Base-by-base conservation (phyloP, 64 coral and sea anemone genomes). In the Dendrophyllia cribrosa region DNA sequence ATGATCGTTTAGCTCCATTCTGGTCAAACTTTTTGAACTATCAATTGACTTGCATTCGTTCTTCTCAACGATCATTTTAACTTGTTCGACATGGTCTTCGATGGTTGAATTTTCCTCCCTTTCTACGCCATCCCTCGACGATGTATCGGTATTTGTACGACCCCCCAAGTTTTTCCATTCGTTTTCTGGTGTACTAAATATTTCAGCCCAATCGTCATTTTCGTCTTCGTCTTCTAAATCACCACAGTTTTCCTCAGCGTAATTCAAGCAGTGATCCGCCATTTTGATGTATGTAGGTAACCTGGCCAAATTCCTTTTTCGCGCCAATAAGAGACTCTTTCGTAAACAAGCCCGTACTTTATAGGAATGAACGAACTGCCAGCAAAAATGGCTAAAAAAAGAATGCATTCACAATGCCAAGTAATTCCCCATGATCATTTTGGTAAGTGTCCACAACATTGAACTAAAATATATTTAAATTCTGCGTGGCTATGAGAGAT, bases 1-100 rank as follows among this genome's bases (percentile, higher is more conserved):
- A 25, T 96, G 87, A 78, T 96, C 94, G 73, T 99, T 99, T 22
- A 99, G 46, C 47, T 95, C 91, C 97, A 99, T 99, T 66, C 97
- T 96, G 21, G 91, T 77, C 3, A 85, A 82, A 16, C 72, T 64
- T 86, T 63, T 26, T 78, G 21, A 3, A 19, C 62, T 84, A 5
- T 51, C 56, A 19, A 12, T 44, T 60, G 45, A 11, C 5, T 56
- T 68, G 26, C 7, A 25, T 48, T 25, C 63, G 55, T 69, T 59
- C 25, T 62, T 63, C 9, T 92, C 47, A 17, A 63, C 52, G 20
- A 48, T 55, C 44, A 16, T 59, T 55, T 86, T 56, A 43, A 4
- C 10, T 45, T 26, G 66, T 68, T 69, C 59, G 59, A 64, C 9
- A 14, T 20, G 23, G 6, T 66, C 26, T 26, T 19, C n/a, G 25